These are phyloP conservation scores for Antitype chi DNA, from an alignment of 2,888 invertebrate genomes.

Conservation along the genomic window DNA sequence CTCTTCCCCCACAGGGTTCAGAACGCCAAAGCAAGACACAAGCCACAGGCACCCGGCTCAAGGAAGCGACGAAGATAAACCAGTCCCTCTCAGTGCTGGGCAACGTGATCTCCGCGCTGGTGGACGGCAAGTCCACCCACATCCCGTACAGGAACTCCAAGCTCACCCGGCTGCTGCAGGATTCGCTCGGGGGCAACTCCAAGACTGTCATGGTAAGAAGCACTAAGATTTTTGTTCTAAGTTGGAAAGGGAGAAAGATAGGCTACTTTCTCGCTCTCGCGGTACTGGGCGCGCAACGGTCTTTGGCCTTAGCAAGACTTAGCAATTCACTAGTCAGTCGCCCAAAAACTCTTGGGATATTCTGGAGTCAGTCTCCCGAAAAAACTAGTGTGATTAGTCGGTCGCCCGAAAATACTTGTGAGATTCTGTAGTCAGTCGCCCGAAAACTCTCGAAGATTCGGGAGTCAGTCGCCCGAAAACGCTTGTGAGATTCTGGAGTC, in stretches of 20 bases:
- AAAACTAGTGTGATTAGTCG: too few species aligned
- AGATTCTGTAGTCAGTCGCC: neutral
- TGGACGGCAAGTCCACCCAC: constrained; percentile 99
- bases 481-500: neutral
- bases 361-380: too few species aligned
- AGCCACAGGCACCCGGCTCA: constrained; percentile 97
- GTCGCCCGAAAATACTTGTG: neutral
- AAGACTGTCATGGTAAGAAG: constrained; percentile 96
- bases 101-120: constrained; percentile 99
- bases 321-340: too few species aligned
- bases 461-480: neutral
- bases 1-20: constrained; percentile 93
- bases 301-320: too few species aligned
- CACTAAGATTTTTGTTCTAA: neutral
- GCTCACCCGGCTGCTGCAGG: constrained; percentile 97
- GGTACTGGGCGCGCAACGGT: neutral
- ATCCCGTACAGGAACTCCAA: constrained; percentile 99
- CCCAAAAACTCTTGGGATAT: too few species aligned
- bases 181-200: constrained; percentile 99
- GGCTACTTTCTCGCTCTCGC: neutral
- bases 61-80: constrained; percentile 99
- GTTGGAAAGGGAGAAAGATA: neutral
- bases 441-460: neutral
- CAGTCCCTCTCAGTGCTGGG: constrained; percentile 98
- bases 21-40: constrained; percentile 99